phyloP scores from a whole-genome alignment of 2,113 vertebrate genomes.

The Hirundichthys speculiger region DNA sequence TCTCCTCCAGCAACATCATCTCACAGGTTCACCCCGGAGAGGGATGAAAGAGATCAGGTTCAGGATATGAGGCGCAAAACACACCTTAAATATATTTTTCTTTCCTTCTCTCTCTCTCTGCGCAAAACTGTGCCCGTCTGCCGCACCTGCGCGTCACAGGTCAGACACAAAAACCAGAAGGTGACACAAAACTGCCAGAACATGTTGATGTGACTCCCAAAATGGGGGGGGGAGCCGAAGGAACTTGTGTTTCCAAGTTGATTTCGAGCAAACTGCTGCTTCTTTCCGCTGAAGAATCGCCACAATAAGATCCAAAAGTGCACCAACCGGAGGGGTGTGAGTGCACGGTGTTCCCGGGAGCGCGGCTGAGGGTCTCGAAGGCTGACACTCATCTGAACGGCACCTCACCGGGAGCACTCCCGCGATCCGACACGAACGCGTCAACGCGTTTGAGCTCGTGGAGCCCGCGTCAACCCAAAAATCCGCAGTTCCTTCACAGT shows the following conservation, averaged over 20 bases:
- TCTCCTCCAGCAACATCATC: conserved; percentile 34
- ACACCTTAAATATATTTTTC: conserved; percentile 27
- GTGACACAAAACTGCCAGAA: conserved; percentile 76
- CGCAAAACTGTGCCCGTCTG: conserved; percentile 59
- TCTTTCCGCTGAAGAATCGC: no score
- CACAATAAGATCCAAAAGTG: no score
- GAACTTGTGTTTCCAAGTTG: conserved; percentile 41
- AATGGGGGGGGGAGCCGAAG: conserved; percentile 41
- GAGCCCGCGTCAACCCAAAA: conserved; percentile 14
- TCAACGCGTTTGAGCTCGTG: conserved; percentile 4
- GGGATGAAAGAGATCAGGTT: conserved; percentile 47
- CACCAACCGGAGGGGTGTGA: no score
- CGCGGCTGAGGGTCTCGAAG: no score
- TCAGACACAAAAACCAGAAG: conserved; percentile 68
- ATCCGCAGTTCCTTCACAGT: conserved; percentile 13
- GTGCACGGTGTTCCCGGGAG: no score
- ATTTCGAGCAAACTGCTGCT: not conserved
- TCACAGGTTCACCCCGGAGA: conserved; percentile 48
- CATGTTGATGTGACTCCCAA: conserved; percentile 58
- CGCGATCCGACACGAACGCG: no score
- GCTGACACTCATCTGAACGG: no score
- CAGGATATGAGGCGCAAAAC: conserved; percentile 25
- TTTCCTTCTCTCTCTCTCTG: conserved; percentile 2
- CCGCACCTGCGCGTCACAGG: conserved; percentile 73
- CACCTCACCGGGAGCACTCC: no score